Evolutionary conservation across 2,888 invertebrate genomes (phyloP).

Genomic region (Polydrusus pterygomalis): DNA sequence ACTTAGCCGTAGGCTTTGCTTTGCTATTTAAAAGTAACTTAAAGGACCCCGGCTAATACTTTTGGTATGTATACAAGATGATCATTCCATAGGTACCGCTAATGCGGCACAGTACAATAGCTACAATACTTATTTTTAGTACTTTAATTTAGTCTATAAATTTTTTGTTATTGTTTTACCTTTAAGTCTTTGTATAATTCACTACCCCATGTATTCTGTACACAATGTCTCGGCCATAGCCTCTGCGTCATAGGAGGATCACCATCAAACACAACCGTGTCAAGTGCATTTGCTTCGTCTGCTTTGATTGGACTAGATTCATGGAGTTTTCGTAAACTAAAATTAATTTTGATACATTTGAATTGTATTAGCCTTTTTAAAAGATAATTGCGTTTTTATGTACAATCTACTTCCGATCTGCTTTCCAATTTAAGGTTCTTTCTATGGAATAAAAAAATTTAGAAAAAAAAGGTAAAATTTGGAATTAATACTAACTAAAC

Average conservation of each 20-base stretch:
- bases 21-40: no score
- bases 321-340: conserved; percentile 77
- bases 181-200: conserved; percentile 92
- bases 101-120: no score
- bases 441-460: no score
- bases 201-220: conserved; percentile 95
- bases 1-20: no score
- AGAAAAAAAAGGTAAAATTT: no score
- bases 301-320: conserved; percentile 80
- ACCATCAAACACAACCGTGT: conserved; percentile 92
- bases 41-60: no score
- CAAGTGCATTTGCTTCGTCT: conserved; percentile 86
- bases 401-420: no score
- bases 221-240: conserved; percentile 96
- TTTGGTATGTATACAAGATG: no score
- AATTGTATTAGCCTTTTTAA: neutral
- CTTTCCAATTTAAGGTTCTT: no score
- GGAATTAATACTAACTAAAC: no score
- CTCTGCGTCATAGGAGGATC: conserved; percentile 89
- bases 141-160: neutral
- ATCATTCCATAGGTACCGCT: no score
- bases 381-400: neutral
- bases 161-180: conserved; percentile 70
- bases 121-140: no score
- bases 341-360: conserved; percentile 1